Evolutionary conservation across 2,797 vertebrate genomes (phyloP), one percentile per base, ranked within the genome.

Genomic region (Scolopax bukidnonensis): DNA sequence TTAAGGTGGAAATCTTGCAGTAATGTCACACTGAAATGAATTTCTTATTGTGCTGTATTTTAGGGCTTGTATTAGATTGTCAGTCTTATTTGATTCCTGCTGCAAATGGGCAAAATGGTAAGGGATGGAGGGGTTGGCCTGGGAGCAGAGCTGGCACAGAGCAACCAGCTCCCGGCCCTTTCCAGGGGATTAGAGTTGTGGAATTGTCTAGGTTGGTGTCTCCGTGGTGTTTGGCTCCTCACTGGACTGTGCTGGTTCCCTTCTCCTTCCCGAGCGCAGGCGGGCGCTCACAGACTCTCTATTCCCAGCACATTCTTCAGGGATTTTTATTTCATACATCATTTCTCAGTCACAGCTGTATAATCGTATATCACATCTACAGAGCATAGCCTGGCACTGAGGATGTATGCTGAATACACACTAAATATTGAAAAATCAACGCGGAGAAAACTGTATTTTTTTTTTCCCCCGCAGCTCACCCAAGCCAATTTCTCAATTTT

Each of bases 241-340:
- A 8, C 48, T 76, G 56, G 63, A 84, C 32, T 9, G 53, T 12
- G 11, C 48, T 47, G 45, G 10, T 38, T 92, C 38, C 41, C 16
- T 23, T 36, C 28, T 97, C 53, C 30, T 50, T 80, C 67, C 40
- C 79, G 25, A 18, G 61, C 1, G 1, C 45, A 17, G 38, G 54
- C 2, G 1, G 61, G 45, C 50, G 50, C 69, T 91, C 40, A 10
- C 36, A 73, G 54, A 17, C 67, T 88, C 68, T 84, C 59, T 76
- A 90, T 87, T 95, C 74, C 85, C 83, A 90, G 4, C 33, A 48
- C 74, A 41, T 87, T 84, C 70, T 86, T 71, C 60, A 23, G 64
- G 51, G 84, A 88, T 79, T 93, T 91, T 93, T 95, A 94, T 89
- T 95, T 91, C 90, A 91, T 95, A 79, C 75, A 93, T 87, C 51